These are phyloP conservation scores for Aphodius granarius DNA, from an alignment of 2,888 invertebrate species.

Conservation along the genomic window DNA sequence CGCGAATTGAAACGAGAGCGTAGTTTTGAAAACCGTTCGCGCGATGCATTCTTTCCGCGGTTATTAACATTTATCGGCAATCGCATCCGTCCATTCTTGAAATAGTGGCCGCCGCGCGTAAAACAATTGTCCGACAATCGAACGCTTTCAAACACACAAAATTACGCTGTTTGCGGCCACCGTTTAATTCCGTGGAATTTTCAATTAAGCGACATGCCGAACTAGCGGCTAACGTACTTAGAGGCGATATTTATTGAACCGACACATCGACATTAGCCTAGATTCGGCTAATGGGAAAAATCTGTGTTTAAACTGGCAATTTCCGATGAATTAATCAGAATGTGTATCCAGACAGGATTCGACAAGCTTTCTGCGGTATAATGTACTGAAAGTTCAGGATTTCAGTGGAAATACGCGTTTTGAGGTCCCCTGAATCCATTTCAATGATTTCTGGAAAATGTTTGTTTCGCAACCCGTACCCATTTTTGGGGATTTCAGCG, in stretches of 20 bases:
- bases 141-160: slow-evolving; percentile 4
- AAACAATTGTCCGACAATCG: background rate
- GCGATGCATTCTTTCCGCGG: background rate
- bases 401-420: too few relatives aligned
- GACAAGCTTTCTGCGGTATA: too few relatives aligned
- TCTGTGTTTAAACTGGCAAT: background rate
- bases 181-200: slow-evolving; percentile 10
- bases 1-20: background rate
- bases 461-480: too few relatives aligned
- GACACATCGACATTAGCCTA: background rate
- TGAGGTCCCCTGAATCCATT: too few relatives aligned
- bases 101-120: background rate
- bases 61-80: slow-evolving; percentile 2
- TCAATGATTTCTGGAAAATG: too few relatives aligned
- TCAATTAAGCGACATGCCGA: slow-evolving; percentile 10
- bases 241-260: background rate
- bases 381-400: too few relatives aligned
- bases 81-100: slow-evolving; percentile 8
- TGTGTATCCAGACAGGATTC: too few relatives aligned
- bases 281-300: too few relatives aligned
- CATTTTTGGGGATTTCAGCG: too few relatives aligned
- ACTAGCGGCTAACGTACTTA: background rate
- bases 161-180: slow-evolving; percentile 6
- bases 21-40: background rate
- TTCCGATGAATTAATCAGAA: background rate